Base-by-base conservation (phyloP, 2,888 invertebrate species). In the Xiphydria camelus region DNA sequence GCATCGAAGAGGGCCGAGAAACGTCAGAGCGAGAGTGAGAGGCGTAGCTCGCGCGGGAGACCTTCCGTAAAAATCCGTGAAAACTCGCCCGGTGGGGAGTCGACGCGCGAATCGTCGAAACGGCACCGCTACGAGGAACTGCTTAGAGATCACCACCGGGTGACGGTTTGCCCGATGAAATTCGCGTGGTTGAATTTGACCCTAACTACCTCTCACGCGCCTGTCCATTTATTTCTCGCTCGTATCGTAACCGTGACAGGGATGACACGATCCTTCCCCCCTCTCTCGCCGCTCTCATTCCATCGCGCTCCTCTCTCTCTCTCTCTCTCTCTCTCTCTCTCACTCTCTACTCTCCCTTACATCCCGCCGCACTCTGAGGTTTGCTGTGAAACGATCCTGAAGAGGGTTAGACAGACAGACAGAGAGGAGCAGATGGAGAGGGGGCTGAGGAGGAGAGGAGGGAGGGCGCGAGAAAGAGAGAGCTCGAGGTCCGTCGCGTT, bases 21-120 rank as follows among this genome's bases (percentile, higher is more conserved):
- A 60, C 60, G 59, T 60, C 60, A 60, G 33, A 43, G 23, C 47
- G 49, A 12, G 59, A 56, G 59, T 47, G 61, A 59, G 56, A 59
- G 45, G 44, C 46, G 47, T 51, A 57, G 36, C 50, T 49, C 51
- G 59, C 47, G 51, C 41, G 41, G 46, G 49, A 42, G 35, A 55
- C 50, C 45, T 52, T 51, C 59, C 34, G 50, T 49, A 47, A 54
- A 53, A 56, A 59, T 56, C 53, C 43, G 45, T 34, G 39, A 45
- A 55, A 49, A 51, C 15, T 34, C 41, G n/a, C 34, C 25, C 5
- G 9, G 17, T 17, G 6, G 17, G 18, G 18, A 4, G 15, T 19
- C 17, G 9, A 15, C 9, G 9, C n/a, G 7, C n/a, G 39, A 43
- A 51, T 47, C 41, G 41, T 47, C 40, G 7, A 23, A 23, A 7